phyloP scores from a whole-genome alignment of 2,888 invertebrate species.

The Lingula anatina region DNA sequence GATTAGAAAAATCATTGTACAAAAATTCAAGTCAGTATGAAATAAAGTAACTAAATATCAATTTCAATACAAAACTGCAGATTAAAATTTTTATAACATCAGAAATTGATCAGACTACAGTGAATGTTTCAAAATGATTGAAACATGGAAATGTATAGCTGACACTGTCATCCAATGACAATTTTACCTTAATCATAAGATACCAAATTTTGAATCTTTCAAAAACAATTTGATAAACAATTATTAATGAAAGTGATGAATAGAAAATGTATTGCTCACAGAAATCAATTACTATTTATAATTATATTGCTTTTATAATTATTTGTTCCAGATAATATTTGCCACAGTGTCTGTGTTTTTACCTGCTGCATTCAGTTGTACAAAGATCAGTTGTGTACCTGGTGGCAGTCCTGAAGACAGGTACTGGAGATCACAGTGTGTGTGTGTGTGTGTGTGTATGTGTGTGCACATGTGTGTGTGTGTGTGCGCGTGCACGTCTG shows the following conservation, averaged over 20 bases:
- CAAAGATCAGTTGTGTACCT: slow-evolving; percentile 29
- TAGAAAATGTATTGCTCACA: too few relatives aligned
- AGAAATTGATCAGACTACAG: too few relatives aligned
- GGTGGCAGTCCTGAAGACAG: slow-evolving; percentile 15
- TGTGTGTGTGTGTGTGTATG: neutral
- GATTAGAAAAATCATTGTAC: neutral
- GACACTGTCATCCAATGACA: too few relatives aligned
- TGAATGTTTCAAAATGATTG: too few relatives aligned
- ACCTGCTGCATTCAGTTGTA: slow-evolving; percentile 43
- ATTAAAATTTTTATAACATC: too few relatives aligned
- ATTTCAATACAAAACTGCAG: neutral
- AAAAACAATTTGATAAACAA: too few relatives aligned
- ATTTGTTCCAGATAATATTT: slow-evolving; percentile 33
- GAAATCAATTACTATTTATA: neutral
- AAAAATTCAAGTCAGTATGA: too few relatives aligned
- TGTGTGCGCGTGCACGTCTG: neutral
- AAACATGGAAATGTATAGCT: too few relatives aligned
- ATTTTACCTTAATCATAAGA: too few relatives aligned
- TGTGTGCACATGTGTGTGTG: neutral
- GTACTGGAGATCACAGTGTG: slow-evolving; percentile 14
- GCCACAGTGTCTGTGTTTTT: slow-evolving; percentile 40
- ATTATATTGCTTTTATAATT: neutral
- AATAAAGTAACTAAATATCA: too few relatives aligned
- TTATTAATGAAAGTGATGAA: too few relatives aligned
- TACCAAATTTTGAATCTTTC: too few relatives aligned